Base-by-base conservation (phyloP, 64 coral and sea anemone genomes). In the Stichodactyla mertensii region DNA sequence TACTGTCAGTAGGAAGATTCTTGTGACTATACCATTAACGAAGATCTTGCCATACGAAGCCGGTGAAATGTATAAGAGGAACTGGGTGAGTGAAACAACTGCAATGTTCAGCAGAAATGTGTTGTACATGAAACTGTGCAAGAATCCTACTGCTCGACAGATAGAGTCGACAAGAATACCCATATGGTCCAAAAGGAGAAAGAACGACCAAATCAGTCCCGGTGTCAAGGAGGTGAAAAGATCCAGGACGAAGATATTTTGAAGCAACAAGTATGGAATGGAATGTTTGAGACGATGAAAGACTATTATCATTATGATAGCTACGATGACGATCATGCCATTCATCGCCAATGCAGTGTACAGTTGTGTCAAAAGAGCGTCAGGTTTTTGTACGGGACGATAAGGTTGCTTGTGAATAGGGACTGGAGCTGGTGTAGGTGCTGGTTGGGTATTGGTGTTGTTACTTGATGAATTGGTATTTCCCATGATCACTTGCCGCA, bases 181-280 rank as follows among this genome's bases (percentile, higher is more conserved):
- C 9, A 27, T 4, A 74, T 0, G 4, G 27, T 74, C 69, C 4
- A 31, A 0, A 11, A 74, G 0, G 24, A 74, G 69, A 2, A 6
- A 12, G 4, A 31, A 11, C 5, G 69, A 9, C 69, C 69, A 74
- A 31, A 74, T 13, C 1, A 74, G 4, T 31, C 69, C 69, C 5
- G 69, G 69, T 31, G 69, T 74, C 23, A 74, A 12, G 24, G 69
- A 6, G 23, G 69, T 74, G 69, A 74, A 74, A 74, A 74, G 69
- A 31, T 74, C 69, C 22, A 74, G 24, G 22, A 74, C 69, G 69
- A 74, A 74, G 69, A 74, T 31, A 23, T 74, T 74, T 74, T 74
- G 69, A 26, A 74, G 69, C 69, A 74, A 10, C 69, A 74, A 74
- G 23, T 74, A 74, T 13, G 69, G 12, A 10, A 74, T 28, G 69